Evolutionary conservation across 2,888 invertebrate species (phyloP).

Genomic region (Acanthosoma haemorrhoidale): DNA sequence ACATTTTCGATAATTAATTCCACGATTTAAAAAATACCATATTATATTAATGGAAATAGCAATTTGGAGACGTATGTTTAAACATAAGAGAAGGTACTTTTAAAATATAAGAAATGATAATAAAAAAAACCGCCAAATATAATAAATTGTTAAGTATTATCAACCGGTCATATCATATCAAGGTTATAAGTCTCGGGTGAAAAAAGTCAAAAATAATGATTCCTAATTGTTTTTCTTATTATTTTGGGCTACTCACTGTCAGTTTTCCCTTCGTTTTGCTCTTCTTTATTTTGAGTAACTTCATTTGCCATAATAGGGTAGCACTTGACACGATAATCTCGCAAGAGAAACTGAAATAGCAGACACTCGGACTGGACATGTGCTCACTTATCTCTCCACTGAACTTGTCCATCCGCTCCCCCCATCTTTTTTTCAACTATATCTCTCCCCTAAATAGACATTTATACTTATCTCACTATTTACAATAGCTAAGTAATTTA

Average conservation of each 20-base stretch:
- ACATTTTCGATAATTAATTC: no score
- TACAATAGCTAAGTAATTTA: no score
- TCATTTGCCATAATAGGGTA: constrained; percentile 29
- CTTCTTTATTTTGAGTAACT: constrained; percentile 23
- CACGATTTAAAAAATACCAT: no score
- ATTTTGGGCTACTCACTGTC: neutral
- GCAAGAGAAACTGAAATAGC: constrained; percentile 21
- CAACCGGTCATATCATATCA: constrained; percentile 31
- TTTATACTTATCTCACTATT: no score
- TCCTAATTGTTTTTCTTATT: no score
- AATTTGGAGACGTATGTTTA: no score
- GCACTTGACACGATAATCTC: constrained; percentile 7
- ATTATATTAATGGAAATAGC: no score
- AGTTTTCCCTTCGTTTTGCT: constrained; percentile 18
- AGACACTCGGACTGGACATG: constrained; percentile 35
- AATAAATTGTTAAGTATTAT: constrained; percentile 18
- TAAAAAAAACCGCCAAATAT: constrained; percentile 7
- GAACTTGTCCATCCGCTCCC: constrained; percentile 22
- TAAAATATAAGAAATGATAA: neutral
- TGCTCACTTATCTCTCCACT: constrained; percentile 34
- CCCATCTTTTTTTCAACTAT: neutral
- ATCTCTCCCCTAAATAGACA: no score
- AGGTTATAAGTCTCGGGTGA: constrained; percentile 15
- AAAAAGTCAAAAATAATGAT: constrained; percentile 3
- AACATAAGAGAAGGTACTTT: no score